phyloP scores from a whole-genome alignment of 2,888 invertebrate genomes.

The Rhamphomyia laevipes region DNA sequence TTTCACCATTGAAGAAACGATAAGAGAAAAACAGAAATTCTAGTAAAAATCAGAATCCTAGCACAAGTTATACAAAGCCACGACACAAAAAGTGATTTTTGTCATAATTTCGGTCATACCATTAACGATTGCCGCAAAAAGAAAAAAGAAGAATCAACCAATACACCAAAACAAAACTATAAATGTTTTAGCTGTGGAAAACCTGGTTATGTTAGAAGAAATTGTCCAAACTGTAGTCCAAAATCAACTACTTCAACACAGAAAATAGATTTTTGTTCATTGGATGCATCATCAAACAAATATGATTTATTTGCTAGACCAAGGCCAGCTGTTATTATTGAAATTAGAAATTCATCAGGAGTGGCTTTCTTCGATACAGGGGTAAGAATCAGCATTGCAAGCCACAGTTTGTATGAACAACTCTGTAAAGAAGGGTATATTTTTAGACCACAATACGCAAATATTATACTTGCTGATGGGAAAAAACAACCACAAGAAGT shows the following conservation, averaged over 20 bases:
- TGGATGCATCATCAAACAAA: no score
- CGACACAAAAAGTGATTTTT: no score
- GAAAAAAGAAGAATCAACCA: no score
- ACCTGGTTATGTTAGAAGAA: constrained; percentile 1
- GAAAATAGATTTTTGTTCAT: no score
- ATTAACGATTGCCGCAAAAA: no score
- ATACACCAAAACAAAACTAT: constrained; percentile 3
- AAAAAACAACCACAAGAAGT: constrained; percentile 7
- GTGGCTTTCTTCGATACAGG: constrained; percentile 13
- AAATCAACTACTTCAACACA: no score
- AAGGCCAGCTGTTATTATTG: constrained; percentile 10
- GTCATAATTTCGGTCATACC: no score
- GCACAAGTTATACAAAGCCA: no score
- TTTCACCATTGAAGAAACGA: no score
- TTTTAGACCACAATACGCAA: constrained; percentile 9
- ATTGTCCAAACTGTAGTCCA: constrained; percentile 5
- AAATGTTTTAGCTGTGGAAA: constrained; percentile 6
- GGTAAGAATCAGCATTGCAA: constrained; percentile 13
- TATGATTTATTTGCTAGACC: no score
- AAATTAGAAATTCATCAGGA: constrained; percentile 9
- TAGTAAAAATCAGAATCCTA: no score
- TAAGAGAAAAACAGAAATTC: no score
- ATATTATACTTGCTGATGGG: constrained; percentile 13
- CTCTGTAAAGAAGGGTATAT: constrained; percentile 4
- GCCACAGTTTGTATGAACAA: constrained; percentile 9